These are phyloP conservation scores for Centropristis striata DNA, from an alignment of 2,113 vertebrate species.

Conservation along the genomic window DNA sequence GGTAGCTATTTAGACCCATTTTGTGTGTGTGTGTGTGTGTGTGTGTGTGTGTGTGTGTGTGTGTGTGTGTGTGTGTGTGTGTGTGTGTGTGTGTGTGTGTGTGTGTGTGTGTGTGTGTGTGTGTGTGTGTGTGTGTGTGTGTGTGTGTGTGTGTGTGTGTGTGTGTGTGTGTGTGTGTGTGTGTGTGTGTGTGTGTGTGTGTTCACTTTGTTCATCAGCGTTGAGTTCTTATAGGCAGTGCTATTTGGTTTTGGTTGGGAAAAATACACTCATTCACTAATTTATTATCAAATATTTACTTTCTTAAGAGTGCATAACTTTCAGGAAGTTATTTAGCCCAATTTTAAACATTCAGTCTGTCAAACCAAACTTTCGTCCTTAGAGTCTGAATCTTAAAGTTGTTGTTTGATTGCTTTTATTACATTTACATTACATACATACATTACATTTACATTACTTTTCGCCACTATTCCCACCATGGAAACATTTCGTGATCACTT, in stretches of 20 bases:
- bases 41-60: conserved; percentile 12
- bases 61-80: not conserved
- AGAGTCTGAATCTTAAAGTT: not conserved
- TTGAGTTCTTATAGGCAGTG: not conserved
- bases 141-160: conserved; percentile 33
- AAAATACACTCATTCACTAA: not conserved
- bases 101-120: conserved; percentile 12
- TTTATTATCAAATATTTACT: not conserved
- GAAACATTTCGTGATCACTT: not conserved
- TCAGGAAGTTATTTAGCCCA: not conserved
- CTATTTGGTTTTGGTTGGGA: not conserved
- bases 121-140: not conserved
- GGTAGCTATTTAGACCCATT: conserved; percentile 73
- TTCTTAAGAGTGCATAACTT: not conserved
- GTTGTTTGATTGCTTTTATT: not conserved
- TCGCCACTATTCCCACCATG: too few species aligned
- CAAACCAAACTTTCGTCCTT: not conserved
- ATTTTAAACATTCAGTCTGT: not conserved
- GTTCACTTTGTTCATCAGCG: conserved; percentile 2
- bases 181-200: not conserved
- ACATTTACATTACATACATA: too few species aligned
- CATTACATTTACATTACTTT: too few species aligned
- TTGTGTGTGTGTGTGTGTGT: conserved; percentile 39
- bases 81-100: conserved; percentile 30
- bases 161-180: conserved; percentile 8